Base-by-base conservation (phyloP, 2,888 invertebrate genomes). In the Ophion ventricosus region DNA sequence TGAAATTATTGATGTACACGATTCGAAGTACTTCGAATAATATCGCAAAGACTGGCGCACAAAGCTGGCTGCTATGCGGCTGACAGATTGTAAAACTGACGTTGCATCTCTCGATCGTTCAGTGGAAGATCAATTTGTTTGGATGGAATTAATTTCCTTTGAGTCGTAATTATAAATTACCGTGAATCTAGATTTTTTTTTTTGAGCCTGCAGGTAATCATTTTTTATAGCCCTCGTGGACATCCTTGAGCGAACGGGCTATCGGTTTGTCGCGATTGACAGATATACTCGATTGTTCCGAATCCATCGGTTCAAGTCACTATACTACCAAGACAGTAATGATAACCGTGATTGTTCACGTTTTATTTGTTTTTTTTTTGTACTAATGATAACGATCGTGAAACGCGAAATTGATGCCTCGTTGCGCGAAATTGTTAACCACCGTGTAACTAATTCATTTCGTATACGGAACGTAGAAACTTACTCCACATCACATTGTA, bases 371-470 rank as follows among this genome's bases (percentile, higher is more conserved):
- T 14, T 20, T 23, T 20, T 57, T 57, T 57, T 57, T 63, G 17
- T 29, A 11, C 35, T 35, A 11, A 20, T 20, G 3, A 7, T 10
- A 20, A 66, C 7, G n/a, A 74, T 43, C 43, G 43, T 26, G 35
- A 61, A 57, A 26, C 54, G 63, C 54, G 49, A 61, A 74, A 75
- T 59, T 76, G 20, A 59, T 20, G 57, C n/a, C 54, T 76, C 64
- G 64, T 72, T 70, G 70, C 49, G 78, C 64, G 59, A 66, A 82
- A 78, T 82, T 64, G 35, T 74, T 66, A 69, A 20, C 10, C 26
- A 56, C 40, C 75, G 70, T 75, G 77, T 84, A 72, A 82, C 81
- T 84, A 82, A 84, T 84, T 84, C 77, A 59, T 63, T 49, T 57
- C 59, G 64, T 17, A 25, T 70, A 57, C 66, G 59, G 25, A 40